These are phyloP conservation scores for Mustelus asterias DNA, from an alignment of 2,113 vertebrate genomes.

Conservation along the genomic window DNA sequence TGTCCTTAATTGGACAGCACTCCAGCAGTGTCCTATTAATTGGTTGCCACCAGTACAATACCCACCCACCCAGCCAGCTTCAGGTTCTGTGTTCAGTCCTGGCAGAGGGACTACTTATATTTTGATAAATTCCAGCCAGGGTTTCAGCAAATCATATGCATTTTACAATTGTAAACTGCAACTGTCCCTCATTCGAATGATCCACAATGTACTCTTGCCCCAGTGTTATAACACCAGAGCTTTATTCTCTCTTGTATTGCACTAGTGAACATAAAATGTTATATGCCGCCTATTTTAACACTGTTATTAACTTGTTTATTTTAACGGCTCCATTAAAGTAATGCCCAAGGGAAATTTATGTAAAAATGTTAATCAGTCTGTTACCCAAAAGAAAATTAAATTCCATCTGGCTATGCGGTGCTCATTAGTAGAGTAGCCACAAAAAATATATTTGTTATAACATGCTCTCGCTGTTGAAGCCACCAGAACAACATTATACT, in stretches of 20 bases:
- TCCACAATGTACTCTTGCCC: background rate
- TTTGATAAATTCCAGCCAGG: background rate
- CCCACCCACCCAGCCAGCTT: background rate
- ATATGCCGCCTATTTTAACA: background rate
- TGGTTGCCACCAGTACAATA: background rate
- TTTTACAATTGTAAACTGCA: slow-evolving; percentile 1
- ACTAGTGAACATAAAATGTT: background rate
- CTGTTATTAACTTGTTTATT: slow-evolving; percentile 1
- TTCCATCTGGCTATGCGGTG: background rate
- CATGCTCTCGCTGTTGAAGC: background rate
- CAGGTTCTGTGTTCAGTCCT: background rate
- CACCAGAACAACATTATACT: background rate
- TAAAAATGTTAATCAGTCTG: background rate
- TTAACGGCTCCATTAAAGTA: background rate
- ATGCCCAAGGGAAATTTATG: background rate
- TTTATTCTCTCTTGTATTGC: background rate
- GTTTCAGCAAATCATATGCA: background rate
- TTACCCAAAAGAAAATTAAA: slow-evolving; percentile 12
- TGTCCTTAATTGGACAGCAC: background rate
- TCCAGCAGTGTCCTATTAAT: background rate
- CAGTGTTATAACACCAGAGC: background rate
- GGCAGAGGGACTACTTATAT: background rate
- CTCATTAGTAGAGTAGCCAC: background rate
- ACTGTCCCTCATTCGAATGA: background rate
- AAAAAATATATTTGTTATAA: background rate